Evolutionary conservation across 2,888 invertebrate genomes (phyloP).

Genomic region (Heliconius charithonia): DNA sequence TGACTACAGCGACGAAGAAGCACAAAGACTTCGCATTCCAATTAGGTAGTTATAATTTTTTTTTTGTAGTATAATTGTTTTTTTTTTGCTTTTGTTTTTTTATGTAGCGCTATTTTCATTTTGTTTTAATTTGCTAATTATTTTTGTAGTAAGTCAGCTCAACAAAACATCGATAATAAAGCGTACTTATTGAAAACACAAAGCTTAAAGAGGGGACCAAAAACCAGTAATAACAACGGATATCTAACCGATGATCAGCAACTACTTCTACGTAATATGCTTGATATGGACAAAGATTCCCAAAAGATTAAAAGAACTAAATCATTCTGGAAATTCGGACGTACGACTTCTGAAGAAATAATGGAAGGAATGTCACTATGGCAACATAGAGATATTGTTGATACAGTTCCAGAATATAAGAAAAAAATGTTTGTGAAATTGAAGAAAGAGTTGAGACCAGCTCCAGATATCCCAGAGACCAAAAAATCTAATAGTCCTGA

Average conservation of each 20-base stretch:
- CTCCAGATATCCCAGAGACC: constrained; percentile 71
- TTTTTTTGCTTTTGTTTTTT: constrained; percentile 45
- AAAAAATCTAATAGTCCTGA: constrained; percentile 64
- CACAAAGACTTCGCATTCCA: constrained; percentile 85
- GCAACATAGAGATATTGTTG: constrained; percentile 93
- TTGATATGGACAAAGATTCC: constrained; percentile 84
- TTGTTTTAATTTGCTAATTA: constrained; percentile 55
- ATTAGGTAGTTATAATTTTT: constrained; percentile 79
- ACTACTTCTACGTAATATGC: constrained; percentile 76
- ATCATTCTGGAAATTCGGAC: constrained; percentile 93
- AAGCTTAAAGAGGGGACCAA: constrained; percentile 75
- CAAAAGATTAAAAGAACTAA: constrained; percentile 91
- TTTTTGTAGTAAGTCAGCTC: constrained; percentile 76
- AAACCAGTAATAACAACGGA: constrained; percentile 66
- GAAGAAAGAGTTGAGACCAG: constrained; percentile 74
- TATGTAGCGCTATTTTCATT: constrained; percentile 52
- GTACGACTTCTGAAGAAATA: constrained; percentile 88
- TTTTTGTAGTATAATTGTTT: constrained; percentile 38
- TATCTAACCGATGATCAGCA: constrained; percentile 84
- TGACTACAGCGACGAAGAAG: constrained; percentile 95
- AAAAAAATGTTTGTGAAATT: constrained; percentile 77
- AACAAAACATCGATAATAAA: constrained; percentile 67
- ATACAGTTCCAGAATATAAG: constrained; percentile 84
- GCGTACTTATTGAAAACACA: constrained; percentile 79
- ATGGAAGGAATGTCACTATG: constrained; percentile 94